These are phyloP conservation scores for Vanessa atalanta DNA, from an alignment of 1,140 invertebrate genomes.

Conservation along the genomic window DNA sequence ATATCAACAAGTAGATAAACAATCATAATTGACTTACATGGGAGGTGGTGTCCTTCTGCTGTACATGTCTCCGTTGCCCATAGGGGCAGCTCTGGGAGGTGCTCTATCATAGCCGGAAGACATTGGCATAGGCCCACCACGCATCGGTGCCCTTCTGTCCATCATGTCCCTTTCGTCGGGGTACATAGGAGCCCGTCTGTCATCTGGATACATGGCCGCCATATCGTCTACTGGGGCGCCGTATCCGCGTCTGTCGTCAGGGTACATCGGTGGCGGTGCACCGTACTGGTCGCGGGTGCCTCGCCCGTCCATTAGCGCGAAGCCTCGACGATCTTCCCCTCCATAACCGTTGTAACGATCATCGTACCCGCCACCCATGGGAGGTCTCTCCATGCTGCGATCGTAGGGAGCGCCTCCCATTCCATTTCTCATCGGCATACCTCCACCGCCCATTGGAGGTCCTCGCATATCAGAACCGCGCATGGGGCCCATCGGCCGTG, in stretches of 20 bases:
- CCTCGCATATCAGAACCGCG: conserved; percentile 57
- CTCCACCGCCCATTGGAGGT: conserved; percentile 57
- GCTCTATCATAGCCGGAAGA: conserved; percentile 62
- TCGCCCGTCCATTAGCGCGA: conserved; percentile 70
- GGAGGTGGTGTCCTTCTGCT: conserved; percentile 73
- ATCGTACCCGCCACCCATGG: conserved; percentile 65
- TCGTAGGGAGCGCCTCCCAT: conserved; percentile 62
- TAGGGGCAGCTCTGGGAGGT: conserved; percentile 58
- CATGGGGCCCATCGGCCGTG: conserved; percentile 52
- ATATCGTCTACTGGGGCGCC: conserved; percentile 61
- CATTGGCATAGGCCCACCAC: conserved; percentile 53
- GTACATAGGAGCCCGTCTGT: conserved; percentile 69
- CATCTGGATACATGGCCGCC: conserved; percentile 66
- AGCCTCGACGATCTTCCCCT: conserved; percentile 76
- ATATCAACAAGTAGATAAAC: too few species aligned
- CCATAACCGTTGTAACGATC: conserved; percentile 75
- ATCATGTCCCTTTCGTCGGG: conserved; percentile 71
- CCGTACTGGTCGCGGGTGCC: conserved; percentile 63
- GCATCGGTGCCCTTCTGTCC: conserved; percentile 60
- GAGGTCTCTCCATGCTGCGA: conserved; percentile 68
- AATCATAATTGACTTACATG: conserved; percentile 58
- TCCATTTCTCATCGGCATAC: conserved; percentile 61
- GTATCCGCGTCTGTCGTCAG: conserved; percentile 66
- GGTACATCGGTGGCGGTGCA: conserved; percentile 64
- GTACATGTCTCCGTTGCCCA: conserved; percentile 77